These are phyloP conservation scores for Brachyalestes nurse DNA, from an alignment of 2,797 vertebrate genomes.

Conservation along the genomic window DNA sequence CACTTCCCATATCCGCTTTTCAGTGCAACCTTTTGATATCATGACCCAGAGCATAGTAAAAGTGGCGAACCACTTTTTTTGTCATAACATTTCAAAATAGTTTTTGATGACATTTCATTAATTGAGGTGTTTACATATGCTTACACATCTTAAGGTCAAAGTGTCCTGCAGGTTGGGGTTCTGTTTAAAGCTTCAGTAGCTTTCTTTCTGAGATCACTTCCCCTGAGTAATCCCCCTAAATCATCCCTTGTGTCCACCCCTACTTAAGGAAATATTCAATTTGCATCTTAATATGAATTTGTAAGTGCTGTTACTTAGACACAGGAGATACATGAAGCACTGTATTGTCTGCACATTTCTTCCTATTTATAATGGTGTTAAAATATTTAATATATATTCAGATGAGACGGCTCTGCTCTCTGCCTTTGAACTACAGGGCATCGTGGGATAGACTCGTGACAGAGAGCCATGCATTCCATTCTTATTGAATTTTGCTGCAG, in stretches of 20 bases:
- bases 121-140: no score
- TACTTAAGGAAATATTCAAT: not conserved
- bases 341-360: not conserved
- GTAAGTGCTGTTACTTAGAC: not conserved
- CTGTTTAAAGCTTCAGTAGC: not conserved
- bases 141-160: no score
- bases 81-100: no score
- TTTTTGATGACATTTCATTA: no score
- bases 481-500: constrained; percentile 53
- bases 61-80: no score
- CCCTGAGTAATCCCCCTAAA: not conserved
- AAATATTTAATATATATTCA: constrained; percentile 44
- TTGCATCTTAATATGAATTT: not conserved
- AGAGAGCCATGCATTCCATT: constrained; percentile 17
- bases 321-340: not conserved
- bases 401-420: constrained; percentile 26
- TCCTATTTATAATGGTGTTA: constrained; percentile 19
- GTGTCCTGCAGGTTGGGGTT: no score
- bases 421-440: constrained; percentile 17
- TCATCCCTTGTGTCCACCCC: not conserved
- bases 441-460: constrained; percentile 19
- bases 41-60: no score
- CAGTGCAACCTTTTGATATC: no score
- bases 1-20: no score
- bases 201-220: not conserved